Conservation (phyloP, 1,140 invertebrate genomes). For the Acromyrmex charruanus region DNA sequence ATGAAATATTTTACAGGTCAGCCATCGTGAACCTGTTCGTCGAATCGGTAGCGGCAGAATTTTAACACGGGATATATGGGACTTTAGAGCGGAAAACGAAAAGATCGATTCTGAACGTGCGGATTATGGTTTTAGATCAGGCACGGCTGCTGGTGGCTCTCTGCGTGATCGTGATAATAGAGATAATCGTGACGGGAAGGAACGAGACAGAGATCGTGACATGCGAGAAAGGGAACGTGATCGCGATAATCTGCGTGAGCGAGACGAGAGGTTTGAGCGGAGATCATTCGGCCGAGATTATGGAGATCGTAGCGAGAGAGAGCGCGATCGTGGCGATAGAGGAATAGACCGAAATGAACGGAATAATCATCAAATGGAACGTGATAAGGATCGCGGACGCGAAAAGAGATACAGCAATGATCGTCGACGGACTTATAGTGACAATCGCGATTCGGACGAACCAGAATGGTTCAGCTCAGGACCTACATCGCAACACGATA, state of each 20-base stretch:
- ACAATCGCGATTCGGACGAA: slow-evolving; percentile 87
- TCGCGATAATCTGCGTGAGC: slow-evolving; percentile 72
- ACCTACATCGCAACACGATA: slow-evolving; percentile 95
- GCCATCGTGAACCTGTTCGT: slow-evolving; percentile 87
- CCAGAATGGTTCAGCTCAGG: slow-evolving; percentile 94
- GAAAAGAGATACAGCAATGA: slow-evolving; percentile 85
- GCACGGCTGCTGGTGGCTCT: slow-evolving; percentile 70
- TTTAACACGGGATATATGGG: slow-evolving; percentile 90
- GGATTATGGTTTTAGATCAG: slow-evolving; percentile 82
- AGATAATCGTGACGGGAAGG: slow-evolving; percentile 71
- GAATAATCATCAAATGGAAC: slow-evolving; percentile 76
- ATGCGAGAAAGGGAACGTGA: slow-evolving; percentile 63
- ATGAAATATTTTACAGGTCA: slow-evolving; percentile 75
- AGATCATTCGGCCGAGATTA: slow-evolving; percentile 88
- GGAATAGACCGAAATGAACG: slow-evolving; percentile 71
- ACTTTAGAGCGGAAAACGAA: slow-evolving; percentile 86
- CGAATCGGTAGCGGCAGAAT: slow-evolving; percentile 93
- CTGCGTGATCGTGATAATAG: slow-evolving; percentile 83
- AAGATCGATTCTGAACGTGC: slow-evolving; percentile 82
- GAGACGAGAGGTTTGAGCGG: slow-evolving; percentile 85
- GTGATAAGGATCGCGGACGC: slow-evolving; percentile 83
- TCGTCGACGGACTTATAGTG: slow-evolving; percentile 85
- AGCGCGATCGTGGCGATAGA: slow-evolving; percentile 79
- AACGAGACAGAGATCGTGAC: slow-evolving; percentile 52
- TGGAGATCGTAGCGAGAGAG: slow-evolving; percentile 75